Conservation (phyloP, 2,888 invertebrate species). For the Hedychridium roseum region DNA sequence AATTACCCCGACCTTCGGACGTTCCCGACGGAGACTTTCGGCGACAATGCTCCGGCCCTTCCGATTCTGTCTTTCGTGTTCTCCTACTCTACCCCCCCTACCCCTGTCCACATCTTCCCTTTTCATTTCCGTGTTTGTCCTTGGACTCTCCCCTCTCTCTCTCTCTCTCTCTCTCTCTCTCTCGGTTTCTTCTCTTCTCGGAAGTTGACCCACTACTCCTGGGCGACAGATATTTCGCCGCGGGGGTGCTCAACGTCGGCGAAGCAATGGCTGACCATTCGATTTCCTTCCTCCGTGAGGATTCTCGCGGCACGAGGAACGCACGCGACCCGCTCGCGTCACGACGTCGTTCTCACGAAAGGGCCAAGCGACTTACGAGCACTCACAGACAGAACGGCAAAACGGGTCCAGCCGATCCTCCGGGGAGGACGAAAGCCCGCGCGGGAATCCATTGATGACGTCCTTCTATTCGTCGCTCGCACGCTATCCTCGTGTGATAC, state of each 20-base stretch:
- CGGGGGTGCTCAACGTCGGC: conserved; percentile 45
- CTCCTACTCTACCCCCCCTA: not conserved
- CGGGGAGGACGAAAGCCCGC: conserved; percentile 11
- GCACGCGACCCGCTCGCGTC: conserved; percentile 28
- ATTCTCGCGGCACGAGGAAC: conserved; percentile 25
- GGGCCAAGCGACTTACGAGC: conserved; percentile 21
- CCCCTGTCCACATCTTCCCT: not conserved
- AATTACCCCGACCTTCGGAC: conserved; percentile 55
- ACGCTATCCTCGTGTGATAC: too few species aligned
- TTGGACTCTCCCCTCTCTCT: conserved; percentile 17
- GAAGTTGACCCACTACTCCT: conserved; percentile 51
- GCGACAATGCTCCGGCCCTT: conserved; percentile 34
- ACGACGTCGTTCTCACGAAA: conserved; percentile 40
- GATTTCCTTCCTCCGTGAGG: conserved; percentile 37
- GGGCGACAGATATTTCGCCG: conserved; percentile 43
- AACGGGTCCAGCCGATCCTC: conserved; percentile 27
- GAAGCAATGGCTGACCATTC: conserved; percentile 1
- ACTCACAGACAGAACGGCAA: conserved; percentile 8
- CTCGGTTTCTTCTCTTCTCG: conserved; percentile 12
- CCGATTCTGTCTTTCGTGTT: not conserved
- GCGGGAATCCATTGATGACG: conserved; percentile 17
- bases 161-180: conserved; percentile 34
- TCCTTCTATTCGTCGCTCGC: conserved; percentile 3
- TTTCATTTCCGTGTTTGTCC: not conserved
- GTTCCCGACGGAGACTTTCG: conserved; percentile 35